Evolutionary conservation across 2,888 invertebrate species (phyloP).

Genomic region (Meiosimyza decipiens): DNA sequence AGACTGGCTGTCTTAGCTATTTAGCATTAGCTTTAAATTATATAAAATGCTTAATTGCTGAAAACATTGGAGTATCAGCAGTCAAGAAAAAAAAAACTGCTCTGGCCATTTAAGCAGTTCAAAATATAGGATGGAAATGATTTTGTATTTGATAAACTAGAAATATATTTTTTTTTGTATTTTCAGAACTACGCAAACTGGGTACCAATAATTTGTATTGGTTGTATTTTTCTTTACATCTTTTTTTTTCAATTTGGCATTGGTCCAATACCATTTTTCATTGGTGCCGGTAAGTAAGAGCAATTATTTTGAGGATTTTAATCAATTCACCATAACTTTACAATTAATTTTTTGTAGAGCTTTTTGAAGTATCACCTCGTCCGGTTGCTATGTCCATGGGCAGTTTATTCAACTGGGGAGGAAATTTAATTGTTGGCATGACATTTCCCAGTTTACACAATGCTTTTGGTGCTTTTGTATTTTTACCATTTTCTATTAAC

Average conservation of each 20-base stretch:
- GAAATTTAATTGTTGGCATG: slow-evolving; percentile 86
- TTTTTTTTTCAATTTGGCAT: slow-evolving; percentile 84
- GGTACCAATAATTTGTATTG: slow-evolving; percentile 79
- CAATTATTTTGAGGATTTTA: neutral
- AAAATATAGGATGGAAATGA: neutral
- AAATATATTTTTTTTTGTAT: slow-evolving; percentile 22
- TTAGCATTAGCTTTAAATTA: neutral
- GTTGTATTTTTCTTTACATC: slow-evolving; percentile 79
- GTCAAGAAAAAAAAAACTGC: no score
- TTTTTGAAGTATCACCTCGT: slow-evolving; percentile 85
- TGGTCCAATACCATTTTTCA: slow-evolving; percentile 87
- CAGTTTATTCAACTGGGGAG: slow-evolving; percentile 86
- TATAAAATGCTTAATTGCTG: neutral
- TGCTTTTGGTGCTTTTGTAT: slow-evolving; percentile 76
- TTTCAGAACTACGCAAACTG: slow-evolving; percentile 72
- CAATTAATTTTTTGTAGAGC: slow-evolving; percentile 68
- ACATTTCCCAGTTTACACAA: slow-evolving; percentile 75
- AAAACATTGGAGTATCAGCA: neutral
- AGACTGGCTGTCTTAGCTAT: no score
- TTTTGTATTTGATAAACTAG: neutral
- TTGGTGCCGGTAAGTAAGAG: slow-evolving; percentile 74
- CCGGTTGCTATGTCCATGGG: slow-evolving; percentile 87
- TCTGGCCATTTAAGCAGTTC: no score
- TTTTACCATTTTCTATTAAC: slow-evolving; percentile 75
- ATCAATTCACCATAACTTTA: neutral